phyloP scores from a whole-genome alignment of 2,888 invertebrate genomes.

The Lysandra bellargus region DNA sequence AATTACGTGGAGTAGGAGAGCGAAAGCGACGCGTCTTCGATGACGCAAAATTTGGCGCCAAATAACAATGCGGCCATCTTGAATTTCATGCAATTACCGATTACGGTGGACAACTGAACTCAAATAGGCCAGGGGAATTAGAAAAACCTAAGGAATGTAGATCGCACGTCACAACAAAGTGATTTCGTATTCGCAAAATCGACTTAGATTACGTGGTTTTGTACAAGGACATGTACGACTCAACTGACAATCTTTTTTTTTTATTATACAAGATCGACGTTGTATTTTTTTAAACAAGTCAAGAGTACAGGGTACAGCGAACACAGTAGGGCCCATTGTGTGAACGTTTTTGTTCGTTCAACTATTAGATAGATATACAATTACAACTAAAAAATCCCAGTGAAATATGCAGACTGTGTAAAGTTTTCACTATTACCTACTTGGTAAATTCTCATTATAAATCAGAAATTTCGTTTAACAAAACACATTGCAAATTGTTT shows the following conservation, averaged over 20 bases:
- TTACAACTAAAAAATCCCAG: neutral
- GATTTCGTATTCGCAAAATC: slow-evolving; percentile 9
- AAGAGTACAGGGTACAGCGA: slow-evolving; percentile 25
- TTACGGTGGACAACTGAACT: slow-evolving; percentile 41
- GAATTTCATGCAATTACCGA: slow-evolving; percentile 42
- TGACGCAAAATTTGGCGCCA: slow-evolving; percentile 57
- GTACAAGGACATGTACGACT: slow-evolving; percentile 16
- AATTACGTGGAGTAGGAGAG: slow-evolving; percentile 41
- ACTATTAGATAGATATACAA: slow-evolving; percentile 18
- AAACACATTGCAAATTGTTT: neutral
- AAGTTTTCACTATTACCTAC: neutral
- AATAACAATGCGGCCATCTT: slow-evolving; percentile 47
- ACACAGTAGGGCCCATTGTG: slow-evolving; percentile 14
- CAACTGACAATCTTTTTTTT: slow-evolving; percentile 1
- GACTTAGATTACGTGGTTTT: slow-evolving; percentile 11
- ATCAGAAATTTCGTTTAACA: neutral
- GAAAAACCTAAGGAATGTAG: neutral
- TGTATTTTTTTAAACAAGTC: slow-evolving; percentile 23
- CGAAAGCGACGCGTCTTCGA: slow-evolving; percentile 42
- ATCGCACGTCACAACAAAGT: neutral
- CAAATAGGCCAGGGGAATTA: neutral
- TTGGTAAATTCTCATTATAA: too few relatives aligned
- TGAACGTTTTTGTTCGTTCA: neutral
- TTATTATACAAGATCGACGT: neutral
- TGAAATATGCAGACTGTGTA: neutral